Base-by-base conservation (phyloP, 1,140 invertebrate species). In the Delia radicum region DNA sequence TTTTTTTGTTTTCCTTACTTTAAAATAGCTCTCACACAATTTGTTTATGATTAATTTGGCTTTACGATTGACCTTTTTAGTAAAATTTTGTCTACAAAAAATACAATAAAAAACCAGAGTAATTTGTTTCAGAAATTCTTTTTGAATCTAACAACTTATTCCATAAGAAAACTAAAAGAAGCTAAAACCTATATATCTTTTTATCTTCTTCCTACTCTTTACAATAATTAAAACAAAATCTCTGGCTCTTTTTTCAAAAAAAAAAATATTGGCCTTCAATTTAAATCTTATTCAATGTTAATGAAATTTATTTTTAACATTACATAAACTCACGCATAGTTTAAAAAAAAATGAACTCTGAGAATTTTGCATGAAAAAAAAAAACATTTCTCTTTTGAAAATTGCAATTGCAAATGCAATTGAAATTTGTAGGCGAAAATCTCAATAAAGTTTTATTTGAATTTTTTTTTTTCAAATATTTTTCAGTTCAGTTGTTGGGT, bases 401-500 rank as follows among this genome's bases (percentile, higher is more conserved):
- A 33, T 6, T 69, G n/a, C 10, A 65, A 33, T 37, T 69, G 27
- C 18, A 10, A 33, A 8, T 69, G 13, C n/a, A 67, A 31, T n/a
- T 5, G 10, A 67, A 31, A 13, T 28, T 33, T 33, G 31, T 33
- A 5, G 31, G 31, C 31, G 31, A 33, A 67, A 67, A 33, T 69
- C 65, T 69, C 65, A 69, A 21, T 69, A 37, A 18, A 69, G 24
- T 37, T 69, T 69, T 13, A 24, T 12, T 15, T 10, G 2, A 37
- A 69, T 33, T 18, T 33, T 2, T 55, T 55, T 37, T 2, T 55
- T 55, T 37, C n/a, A 69, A 69, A 37, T n/a, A n/a, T n/a, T n/a
- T n/a, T n/a, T 24, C 18, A 69, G 33, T 69, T 69, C 65, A 69
- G 65, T 69, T 69, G 65, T 69, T 69, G 65, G 65, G 65, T 69